Conservation (phyloP, 2,888 invertebrate genomes). For the Drosophila ochracea region DNA sequence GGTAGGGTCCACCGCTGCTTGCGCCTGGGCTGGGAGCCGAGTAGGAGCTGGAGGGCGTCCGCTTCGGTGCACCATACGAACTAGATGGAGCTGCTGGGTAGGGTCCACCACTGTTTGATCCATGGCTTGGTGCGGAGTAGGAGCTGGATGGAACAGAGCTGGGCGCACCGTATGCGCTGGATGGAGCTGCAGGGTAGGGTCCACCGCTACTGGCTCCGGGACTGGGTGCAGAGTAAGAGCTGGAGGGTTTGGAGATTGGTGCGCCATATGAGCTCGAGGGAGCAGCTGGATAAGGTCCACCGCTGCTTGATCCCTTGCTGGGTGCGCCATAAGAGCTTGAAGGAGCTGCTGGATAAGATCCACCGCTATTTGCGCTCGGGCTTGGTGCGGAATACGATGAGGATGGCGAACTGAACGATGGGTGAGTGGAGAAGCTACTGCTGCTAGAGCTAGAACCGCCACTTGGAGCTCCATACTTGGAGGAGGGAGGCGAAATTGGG, state of each 20-base stretch:
- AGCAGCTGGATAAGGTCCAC: slow-evolving; percentile 56
- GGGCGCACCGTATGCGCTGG: slow-evolving; percentile 81
- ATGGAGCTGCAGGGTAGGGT: slow-evolving; percentile 58
- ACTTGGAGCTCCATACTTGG: slow-evolving; percentile 71
- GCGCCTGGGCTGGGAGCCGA: slow-evolving; percentile 84
- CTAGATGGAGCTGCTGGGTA: slow-evolving; percentile 64
- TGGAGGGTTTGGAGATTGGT: slow-evolving; percentile 72
- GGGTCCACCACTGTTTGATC: slow-evolving; percentile 35
- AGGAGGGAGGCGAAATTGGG: slow-evolving; percentile 43
- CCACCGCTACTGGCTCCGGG: slow-evolving; percentile 26
- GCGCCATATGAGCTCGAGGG: slow-evolving; percentile 65
- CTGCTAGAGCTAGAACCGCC: slow-evolving; percentile 20
- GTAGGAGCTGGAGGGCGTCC: slow-evolving; percentile 64
- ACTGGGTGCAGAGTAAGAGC: slow-evolving; percentile 17
- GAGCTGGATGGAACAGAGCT: slow-evolving; percentile 43
- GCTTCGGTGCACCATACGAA: slow-evolving; percentile 25
- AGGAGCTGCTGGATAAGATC: slow-evolving; percentile 84
- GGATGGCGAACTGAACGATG: slow-evolving; percentile 19
- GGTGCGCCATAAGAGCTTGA: slow-evolving; percentile 82
- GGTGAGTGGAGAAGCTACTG: slow-evolving; percentile 20
- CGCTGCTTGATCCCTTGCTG: slow-evolving; percentile 50
- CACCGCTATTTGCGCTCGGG: slow-evolving; percentile 81
- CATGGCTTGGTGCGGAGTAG: slow-evolving; percentile 43
- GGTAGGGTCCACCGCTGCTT: slow-evolving; percentile 85
- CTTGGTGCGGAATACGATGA: slow-evolving; percentile 33